Conservation (phyloP, 2,888 invertebrate genomes). For the Melikaiella ostensackeni region DNA sequence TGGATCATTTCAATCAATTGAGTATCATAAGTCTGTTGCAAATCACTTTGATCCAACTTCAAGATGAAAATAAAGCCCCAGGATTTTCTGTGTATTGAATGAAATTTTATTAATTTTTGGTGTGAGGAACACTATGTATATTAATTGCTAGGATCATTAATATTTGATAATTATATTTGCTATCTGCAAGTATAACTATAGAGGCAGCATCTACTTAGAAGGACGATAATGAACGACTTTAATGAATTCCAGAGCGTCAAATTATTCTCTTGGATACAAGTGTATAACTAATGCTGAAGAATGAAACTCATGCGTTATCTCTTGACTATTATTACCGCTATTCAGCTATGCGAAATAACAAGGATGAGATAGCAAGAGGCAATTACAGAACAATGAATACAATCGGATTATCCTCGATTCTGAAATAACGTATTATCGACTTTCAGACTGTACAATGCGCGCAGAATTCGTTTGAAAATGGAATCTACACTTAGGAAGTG, state of each 20-base stretch:
- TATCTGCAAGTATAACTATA: neutral
- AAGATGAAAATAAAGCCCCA: too few species aligned
- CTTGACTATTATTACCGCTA: slow-evolving; percentile 17
- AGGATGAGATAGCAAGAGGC: neutral
- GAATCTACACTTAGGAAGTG: neutral
- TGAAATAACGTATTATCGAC: neutral
- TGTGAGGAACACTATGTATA: too few species aligned
- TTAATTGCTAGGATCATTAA: neutral
- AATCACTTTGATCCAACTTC: too few species aligned
- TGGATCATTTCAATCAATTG: too few species aligned
- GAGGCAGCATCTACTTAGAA: neutral
- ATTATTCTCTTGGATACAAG: slow-evolving; percentile 9
- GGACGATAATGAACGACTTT: neutral
- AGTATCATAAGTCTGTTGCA: too few species aligned
- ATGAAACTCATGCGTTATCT: slow-evolving; percentile 32
- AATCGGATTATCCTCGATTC: slow-evolving; percentile 6
- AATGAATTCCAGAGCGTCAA: neutral
- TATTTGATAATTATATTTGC: neutral
- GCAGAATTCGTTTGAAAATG: neutral
- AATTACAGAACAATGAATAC: slow-evolving; percentile 16
- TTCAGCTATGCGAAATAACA: neutral
- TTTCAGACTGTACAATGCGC: neutral
- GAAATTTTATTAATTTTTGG: neutral
- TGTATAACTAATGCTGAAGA: neutral
- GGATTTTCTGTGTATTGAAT: too few species aligned